Evolutionary conservation across 2,888 invertebrate genomes (phyloP).

Genomic region (Alsophila aescularia): DNA sequence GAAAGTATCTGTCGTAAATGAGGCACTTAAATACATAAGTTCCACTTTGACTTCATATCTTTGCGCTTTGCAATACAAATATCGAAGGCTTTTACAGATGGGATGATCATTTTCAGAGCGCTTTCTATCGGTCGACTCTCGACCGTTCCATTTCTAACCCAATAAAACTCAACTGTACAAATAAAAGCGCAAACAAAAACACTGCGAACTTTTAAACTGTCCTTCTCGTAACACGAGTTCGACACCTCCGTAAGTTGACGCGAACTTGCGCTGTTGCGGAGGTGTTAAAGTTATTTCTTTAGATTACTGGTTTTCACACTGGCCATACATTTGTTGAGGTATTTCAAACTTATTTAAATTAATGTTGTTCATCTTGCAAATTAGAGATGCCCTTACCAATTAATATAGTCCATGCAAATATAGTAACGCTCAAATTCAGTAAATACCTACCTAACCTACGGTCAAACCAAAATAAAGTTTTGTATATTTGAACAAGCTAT

Average conservation of each 20-base stretch:
- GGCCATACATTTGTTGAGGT: background rate
- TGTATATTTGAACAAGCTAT: no score
- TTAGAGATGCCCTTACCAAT: no score
- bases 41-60: no score
- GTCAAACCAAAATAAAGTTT: no score
- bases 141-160: slow-evolving; percentile 24
- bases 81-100: background rate
- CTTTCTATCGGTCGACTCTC: slow-evolving; percentile 9
- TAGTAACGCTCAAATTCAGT: no score
- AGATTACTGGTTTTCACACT: background rate
- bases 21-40: no score
- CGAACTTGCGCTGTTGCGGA: background rate
- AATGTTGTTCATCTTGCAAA: no score
- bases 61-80: background rate
- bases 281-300: slow-evolving; percentile 1
- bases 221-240: slow-evolving; percentile 8
- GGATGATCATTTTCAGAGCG: background rate
- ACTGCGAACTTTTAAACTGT: slow-evolving; percentile 21
- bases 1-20: no score
- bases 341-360: no score
- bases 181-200: slow-evolving; percentile 22
- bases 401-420: no score
- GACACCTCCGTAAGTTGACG: slow-evolving; percentile 11
- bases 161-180: slow-evolving; percentile 21
- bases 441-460: no score